phyloP scores from a whole-genome alignment of 2,888 invertebrate genomes.

The Ellobium chinense region DNA sequence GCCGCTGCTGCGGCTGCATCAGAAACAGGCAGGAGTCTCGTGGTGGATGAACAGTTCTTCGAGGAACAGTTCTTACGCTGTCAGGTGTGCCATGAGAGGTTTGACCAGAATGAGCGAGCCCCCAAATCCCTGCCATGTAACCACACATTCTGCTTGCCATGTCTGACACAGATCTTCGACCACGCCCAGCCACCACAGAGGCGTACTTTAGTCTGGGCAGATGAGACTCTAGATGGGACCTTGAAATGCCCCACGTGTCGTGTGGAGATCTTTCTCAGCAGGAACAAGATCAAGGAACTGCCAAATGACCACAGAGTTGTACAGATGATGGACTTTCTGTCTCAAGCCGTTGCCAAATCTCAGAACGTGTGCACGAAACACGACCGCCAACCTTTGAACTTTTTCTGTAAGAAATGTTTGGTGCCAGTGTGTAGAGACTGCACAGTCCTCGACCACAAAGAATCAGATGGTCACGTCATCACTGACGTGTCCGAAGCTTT shows the following conservation, averaged over 20 bases:
- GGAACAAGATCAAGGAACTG: constrained; percentile 64
- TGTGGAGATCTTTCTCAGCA: constrained; percentile 70
- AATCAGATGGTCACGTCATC: constrained; percentile 66
- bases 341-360: constrained; percentile 66
- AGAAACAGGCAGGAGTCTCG: constrained; percentile 61
- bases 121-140: constrained; percentile 74
- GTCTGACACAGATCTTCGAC: constrained; percentile 70
- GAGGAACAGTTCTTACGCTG: constrained; percentile 74
- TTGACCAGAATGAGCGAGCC: constrained; percentile 60
- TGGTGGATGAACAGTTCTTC: constrained; percentile 71
- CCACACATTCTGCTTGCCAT: constrained; percentile 72
- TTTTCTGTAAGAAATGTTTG: constrained; percentile 71
- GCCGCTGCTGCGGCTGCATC: background rate
- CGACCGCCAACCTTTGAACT: constrained; percentile 71
- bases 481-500: constrained; percentile 68
- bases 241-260: constrained; percentile 74
- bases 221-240: constrained; percentile 65
- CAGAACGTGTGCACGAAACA: constrained; percentile 71
- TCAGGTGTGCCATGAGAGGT: constrained; percentile 70
- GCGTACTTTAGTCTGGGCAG: constrained; percentile 55
- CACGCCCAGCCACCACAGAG: constrained; percentile 66
- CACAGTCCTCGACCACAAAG: constrained; percentile 73
- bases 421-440: constrained; percentile 72
- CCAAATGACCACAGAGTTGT: constrained; percentile 74
- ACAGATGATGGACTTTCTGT: constrained; percentile 74